Base-by-base conservation (phyloP, 2,113 vertebrate species). In the Macrotis lagotis region DNA sequence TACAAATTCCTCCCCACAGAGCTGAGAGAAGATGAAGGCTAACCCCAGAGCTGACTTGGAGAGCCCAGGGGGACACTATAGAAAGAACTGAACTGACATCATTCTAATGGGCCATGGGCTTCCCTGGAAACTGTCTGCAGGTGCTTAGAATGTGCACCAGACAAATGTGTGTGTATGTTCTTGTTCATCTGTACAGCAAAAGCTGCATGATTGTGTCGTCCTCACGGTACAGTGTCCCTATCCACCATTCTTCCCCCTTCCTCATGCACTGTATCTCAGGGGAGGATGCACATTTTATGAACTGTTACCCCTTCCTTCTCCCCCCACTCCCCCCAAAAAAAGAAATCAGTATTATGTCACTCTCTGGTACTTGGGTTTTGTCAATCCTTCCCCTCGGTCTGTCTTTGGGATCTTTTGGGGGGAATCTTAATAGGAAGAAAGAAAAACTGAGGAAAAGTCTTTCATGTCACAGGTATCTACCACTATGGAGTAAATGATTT, bases 1-100 rank as follows among this genome's bases (percentile, higher is more conserved):
- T 99, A 99, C 97, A 99, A 99, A 97, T 99, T 99, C 97, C 98
- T 99, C 89, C 99, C 99, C 94, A 99, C 99, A 0, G 99, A 99
- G 96, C 98, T 99, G 97, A 98, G 99, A 95, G 99, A 99, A 96
- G 99, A 99, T 11, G 99, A 99, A 97, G 99, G 99, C 97, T 99
- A 98, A 51, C n/a, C 50, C 52, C 93, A 0, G 83, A 59, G 95
- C 96, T 93, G 6, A 50, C 93, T n/a, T 4, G 95, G 96, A 19
- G 26, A 96, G 97, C 97, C 96, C 96, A 97, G 94, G 97, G 97
- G 97, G 59, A 91, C 24, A 50, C 92, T 96, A 93, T 66, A 89
- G 93, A 93, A 51, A 92, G 97, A 97, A 97, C 98, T 96, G 96
- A 96, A 97, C 88, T 96, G 93, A 97, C 95, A 91, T 94, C 92